Conservation (phyloP, 2,888 invertebrate species). For the Nyleta sp. region DNA sequence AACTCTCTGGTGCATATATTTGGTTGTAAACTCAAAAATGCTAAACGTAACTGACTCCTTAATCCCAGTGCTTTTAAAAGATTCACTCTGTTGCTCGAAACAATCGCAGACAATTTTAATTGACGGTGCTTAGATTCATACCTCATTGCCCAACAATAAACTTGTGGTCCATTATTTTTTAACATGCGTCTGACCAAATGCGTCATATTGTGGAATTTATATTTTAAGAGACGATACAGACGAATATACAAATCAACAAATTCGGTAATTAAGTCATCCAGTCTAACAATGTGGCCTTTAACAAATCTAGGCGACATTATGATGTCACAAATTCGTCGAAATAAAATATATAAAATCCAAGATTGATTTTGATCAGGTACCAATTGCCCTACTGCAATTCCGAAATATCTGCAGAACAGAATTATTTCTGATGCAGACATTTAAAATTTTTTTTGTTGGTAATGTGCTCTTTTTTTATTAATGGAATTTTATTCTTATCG, state of each 20-base stretch:
- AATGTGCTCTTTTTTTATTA: conserved; percentile 39
- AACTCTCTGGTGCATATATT: conserved; percentile 20
- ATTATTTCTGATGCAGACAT: conserved; percentile 47
- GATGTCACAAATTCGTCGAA: conserved; percentile 41
- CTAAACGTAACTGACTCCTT: conserved; percentile 30
- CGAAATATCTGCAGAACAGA: conserved; percentile 41
- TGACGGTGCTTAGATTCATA: conserved; percentile 41
- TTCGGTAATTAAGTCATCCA: conserved; percentile 27
- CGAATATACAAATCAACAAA: conserved; percentile 35
- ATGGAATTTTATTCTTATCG: conserved; percentile 34
- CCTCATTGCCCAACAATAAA: conserved; percentile 33
- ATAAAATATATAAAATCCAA: conserved; percentile 55
- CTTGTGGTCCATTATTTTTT: conserved; percentile 36
- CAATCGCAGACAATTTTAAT: conserved; percentile 33
- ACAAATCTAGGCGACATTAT: conserved; percentile 47
- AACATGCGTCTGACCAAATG: conserved; percentile 8
- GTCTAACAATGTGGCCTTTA: conserved; percentile 23
- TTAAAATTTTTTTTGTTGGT: conserved; percentile 18
- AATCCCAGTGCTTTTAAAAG: conserved; percentile 39
- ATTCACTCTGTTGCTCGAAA: conserved; percentile 43
- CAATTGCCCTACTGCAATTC: conserved; percentile 33
- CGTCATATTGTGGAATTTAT: conserved; percentile 40
- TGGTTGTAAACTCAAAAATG: conserved; percentile 23
- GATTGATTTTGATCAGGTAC: conserved; percentile 34
- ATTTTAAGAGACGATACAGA: conserved; percentile 28